phyloP scores from a whole-genome alignment of 1,140 invertebrate genomes.

The Planococcus citri region DNA sequence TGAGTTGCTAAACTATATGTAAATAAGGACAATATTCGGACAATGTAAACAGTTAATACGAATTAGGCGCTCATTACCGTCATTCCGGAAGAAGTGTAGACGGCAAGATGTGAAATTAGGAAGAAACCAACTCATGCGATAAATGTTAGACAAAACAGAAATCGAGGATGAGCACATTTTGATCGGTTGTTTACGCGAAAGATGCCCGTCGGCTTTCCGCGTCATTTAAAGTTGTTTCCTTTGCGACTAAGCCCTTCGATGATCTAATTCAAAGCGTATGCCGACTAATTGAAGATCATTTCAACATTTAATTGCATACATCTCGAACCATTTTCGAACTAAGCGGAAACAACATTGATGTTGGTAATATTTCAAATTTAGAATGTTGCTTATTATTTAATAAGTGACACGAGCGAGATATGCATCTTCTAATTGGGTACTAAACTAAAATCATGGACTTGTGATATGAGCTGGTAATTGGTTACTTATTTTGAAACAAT shows the following conservation, averaged over 20 bases:
- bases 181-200: conserved; percentile 15
- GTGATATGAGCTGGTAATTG: too few relatives aligned
- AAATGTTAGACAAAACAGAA: conserved; percentile 12
- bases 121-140: conserved; percentile 14
- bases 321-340: background rate
- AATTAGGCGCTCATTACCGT: conserved; percentile 12
- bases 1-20: background rate
- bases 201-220: conserved; percentile 16
- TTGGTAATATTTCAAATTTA: background rate
- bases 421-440: too few relatives aligned
- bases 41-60: conserved; percentile 13
- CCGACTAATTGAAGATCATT: conserved; percentile 9
- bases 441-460: too few relatives aligned
- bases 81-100: conserved; percentile 13
- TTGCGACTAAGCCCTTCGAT: conserved; percentile 11
- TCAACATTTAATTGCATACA: background rate
- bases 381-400: too few relatives aligned
- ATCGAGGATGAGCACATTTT: background rate
- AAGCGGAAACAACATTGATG: background rate
- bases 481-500: too few relatives aligned
- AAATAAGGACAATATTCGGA: background rate
- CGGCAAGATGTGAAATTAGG: conserved; percentile 14
- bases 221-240: background rate
- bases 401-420: too few relatives aligned
- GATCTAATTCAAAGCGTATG: conserved; percentile 15